Conservation (phyloP, 2,888 invertebrate species). For the Trimorus sp. region DNA sequence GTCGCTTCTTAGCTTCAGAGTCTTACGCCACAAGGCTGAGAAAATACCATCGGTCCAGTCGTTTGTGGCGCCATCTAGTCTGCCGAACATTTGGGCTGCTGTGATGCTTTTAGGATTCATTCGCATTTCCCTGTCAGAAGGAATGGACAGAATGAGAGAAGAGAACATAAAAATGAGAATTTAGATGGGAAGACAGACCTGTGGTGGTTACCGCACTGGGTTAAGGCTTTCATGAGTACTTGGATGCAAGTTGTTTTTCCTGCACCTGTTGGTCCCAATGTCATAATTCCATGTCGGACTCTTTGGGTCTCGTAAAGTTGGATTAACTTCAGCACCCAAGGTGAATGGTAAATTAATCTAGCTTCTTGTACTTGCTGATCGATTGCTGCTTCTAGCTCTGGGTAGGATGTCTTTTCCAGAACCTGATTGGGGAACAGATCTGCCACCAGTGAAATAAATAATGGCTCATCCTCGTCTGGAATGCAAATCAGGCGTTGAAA, state of each 20-base stretch:
- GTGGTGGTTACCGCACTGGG: constrained; percentile 92
- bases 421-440: constrained; percentile 98
- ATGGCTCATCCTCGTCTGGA: constrained; percentile 96
- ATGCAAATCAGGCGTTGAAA: background rate
- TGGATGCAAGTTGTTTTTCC: constrained; percentile 97
- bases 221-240: constrained; percentile 94
- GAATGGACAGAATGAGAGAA: constrained; percentile 11
- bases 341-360: constrained; percentile 94
- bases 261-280: constrained; percentile 95
- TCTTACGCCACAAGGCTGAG: constrained; percentile 97
- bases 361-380: constrained; percentile 90
- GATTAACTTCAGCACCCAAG: constrained; percentile 97
- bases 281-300: constrained; percentile 98
- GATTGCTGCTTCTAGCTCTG: constrained; percentile 94
- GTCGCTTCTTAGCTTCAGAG: constrained; percentile 90
- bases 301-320: constrained; percentile 98
- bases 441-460: constrained; percentile 97
- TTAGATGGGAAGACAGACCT: constrained; percentile 82
- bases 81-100: constrained; percentile 98
- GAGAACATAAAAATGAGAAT: background rate
- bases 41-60: constrained; percentile 99
- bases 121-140: constrained; percentile 90
- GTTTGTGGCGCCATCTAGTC: constrained; percentile 97
- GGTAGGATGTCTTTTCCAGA: constrained; percentile 94
- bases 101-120: constrained; percentile 99